A percentile compares a stretch with the other conserved stretches of the same genome.
phyloP scores from a whole-genome alignment of 2,797 vertebrate species.

The Okamejei kenojei region DNA sequence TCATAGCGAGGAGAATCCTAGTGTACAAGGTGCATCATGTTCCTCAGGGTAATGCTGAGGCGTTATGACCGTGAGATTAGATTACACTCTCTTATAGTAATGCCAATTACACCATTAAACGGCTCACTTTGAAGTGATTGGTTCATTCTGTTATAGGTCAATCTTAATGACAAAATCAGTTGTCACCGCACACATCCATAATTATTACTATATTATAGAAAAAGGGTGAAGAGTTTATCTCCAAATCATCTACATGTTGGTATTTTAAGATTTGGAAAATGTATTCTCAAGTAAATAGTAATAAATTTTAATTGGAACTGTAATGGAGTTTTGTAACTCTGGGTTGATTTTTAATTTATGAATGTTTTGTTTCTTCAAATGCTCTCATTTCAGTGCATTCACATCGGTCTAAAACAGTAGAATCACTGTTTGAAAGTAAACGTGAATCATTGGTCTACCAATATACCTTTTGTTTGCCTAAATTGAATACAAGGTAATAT shows the following conservation, averaged over 20 bases:
- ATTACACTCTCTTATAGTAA: not conserved
- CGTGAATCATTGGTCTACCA: not conserved
- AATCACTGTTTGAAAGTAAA: not conserved
- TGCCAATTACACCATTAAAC: not conserved
- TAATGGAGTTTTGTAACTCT: not conserved
- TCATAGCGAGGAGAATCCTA: not conserved
- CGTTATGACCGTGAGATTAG: not conserved
- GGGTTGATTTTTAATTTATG: not conserved
- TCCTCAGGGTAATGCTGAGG: not conserved
- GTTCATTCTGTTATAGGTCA: not conserved
- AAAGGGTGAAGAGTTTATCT: constrained; percentile 5
- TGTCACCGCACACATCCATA: not conserved
- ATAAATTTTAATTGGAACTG: not conserved
- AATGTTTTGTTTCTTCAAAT: constrained; percentile 10
- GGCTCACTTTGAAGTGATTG: not conserved
- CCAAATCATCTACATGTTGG: not conserved
- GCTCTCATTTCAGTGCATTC: not conserved
- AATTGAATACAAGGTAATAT: not conserved
- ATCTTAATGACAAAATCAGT: not conserved
- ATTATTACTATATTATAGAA: not conserved
- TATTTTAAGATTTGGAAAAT: not conserved
- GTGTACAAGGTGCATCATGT: not conserved
- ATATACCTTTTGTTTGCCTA: constrained; percentile 10
- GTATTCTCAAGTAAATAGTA: not conserved
- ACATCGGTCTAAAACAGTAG: not conserved